These are phyloP conservation scores for Solea solea DNA, from an alignment of 2,113 vertebrate genomes.

Conservation along the genomic window DNA sequence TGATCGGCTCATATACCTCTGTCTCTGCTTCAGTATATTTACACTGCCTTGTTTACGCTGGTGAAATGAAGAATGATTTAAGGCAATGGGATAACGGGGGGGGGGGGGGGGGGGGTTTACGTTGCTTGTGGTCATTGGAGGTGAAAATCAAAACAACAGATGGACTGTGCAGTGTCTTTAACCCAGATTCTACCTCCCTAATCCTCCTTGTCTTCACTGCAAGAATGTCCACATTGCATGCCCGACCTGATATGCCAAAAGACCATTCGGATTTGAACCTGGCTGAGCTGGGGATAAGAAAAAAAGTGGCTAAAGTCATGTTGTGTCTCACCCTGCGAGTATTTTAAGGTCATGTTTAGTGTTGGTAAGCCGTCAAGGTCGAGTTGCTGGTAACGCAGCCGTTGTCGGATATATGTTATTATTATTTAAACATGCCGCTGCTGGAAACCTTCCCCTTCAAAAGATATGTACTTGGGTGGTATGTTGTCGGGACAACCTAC, in stretches of 20 bases:
- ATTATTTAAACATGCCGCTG: neutral
- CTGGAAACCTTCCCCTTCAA: slow-evolving; percentile 1
- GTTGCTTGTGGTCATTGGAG: slow-evolving; percentile 42
- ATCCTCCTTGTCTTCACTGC: slow-evolving; percentile 75
- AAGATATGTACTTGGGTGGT: neutral
- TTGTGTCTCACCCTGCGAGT: slow-evolving; percentile 20
- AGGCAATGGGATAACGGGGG: neutral
- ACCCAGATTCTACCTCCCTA: slow-evolving; percentile 81
- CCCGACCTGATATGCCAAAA: slow-evolving; percentile 41
- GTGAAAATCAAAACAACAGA: slow-evolving; percentile 83
- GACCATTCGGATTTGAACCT: slow-evolving; percentile 59
- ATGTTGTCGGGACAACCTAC: neutral
- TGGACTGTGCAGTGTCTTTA: slow-evolving; percentile 79
- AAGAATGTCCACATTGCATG: slow-evolving; percentile 70
- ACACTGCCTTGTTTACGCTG: slow-evolving; percentile 44
- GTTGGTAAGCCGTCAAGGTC: slow-evolving; percentile 12
- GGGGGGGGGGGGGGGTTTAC: slow-evolving; percentile 26
- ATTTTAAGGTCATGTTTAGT: neutral
- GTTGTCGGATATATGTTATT: neutral
- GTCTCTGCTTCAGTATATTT: slow-evolving; percentile 27
- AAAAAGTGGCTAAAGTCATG: slow-evolving; percentile 34
- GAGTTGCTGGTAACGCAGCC: neutral
- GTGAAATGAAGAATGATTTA: slow-evolving; percentile 50
- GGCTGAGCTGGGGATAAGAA: slow-evolving; percentile 58
- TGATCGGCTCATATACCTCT: slow-evolving; percentile 35